phyloP scores from a whole-genome alignment of 1,140 invertebrate genomes.

The Drosophila sechellia region DNA sequence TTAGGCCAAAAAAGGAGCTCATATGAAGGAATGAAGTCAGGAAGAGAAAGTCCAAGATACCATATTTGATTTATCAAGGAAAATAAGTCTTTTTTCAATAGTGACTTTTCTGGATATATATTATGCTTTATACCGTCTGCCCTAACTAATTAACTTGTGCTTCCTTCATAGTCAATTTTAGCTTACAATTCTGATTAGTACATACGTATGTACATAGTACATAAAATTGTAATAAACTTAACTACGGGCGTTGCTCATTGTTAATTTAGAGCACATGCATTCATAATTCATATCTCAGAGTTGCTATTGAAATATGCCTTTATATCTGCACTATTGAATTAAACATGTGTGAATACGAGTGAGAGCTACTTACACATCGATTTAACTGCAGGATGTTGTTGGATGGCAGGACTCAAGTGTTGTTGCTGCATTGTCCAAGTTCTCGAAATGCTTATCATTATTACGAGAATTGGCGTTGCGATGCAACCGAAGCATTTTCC shows the following conservation, averaged over 20 bases:
- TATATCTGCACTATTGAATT: neutral
- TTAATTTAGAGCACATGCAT: neutral
- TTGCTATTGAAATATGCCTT: neutral
- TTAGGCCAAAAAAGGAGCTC: conserved; percentile 42
- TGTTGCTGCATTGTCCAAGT: conserved; percentile 52
- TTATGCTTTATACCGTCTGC: neutral
- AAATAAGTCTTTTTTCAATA: neutral
- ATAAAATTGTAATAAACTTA: neutral
- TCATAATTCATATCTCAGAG: neutral
- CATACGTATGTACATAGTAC: neutral
- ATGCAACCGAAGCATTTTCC: conserved; percentile 25
- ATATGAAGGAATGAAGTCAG: conserved; percentile 20
- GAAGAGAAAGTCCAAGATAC: conserved; percentile 24
- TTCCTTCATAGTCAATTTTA: neutral
- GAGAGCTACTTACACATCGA: conserved; percentile 62
- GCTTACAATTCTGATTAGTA: neutral
- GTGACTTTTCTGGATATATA: too few relatives aligned
- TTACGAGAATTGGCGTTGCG: conserved; percentile 23
- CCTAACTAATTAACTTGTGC: neutral
- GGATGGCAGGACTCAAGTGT: conserved; percentile 12
- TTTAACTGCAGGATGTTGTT: conserved; percentile 45
- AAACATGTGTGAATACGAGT: neutral
- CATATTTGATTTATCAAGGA: conserved; percentile 52
- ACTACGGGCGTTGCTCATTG: too few relatives aligned
- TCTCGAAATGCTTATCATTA: conserved; percentile 33